Evolutionary conservation across 2,888 invertebrate species (phyloP).

Genomic region (Drosophila melanosoma): DNA sequence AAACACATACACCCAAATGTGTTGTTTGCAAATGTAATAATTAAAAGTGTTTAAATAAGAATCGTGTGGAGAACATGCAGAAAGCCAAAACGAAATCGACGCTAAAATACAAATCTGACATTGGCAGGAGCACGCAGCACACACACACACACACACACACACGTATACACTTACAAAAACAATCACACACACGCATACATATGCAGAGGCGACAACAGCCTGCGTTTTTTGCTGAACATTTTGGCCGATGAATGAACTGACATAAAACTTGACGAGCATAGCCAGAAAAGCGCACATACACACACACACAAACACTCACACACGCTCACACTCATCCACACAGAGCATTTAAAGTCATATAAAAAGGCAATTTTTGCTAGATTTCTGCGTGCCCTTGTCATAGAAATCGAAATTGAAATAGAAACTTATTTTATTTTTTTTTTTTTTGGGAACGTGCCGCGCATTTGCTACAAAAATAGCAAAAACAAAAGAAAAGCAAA

Average conservation of each 20-base stretch:
- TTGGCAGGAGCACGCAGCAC: slow-evolving; percentile 65
- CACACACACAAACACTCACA: slow-evolving; percentile 28
- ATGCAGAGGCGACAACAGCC: slow-evolving; percentile 58
- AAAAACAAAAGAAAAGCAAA: slow-evolving; percentile 12
- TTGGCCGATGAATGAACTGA: slow-evolving; percentile 82
- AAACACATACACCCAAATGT: slow-evolving; percentile 18
- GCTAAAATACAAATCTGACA: slow-evolving; percentile 64
- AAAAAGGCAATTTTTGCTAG: slow-evolving; percentile 73
- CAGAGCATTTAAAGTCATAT: slow-evolving; percentile 68
- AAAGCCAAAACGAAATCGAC: slow-evolving; percentile 38
- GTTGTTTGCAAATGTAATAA: slow-evolving; percentile 37
- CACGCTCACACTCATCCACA: slow-evolving; percentile 32
- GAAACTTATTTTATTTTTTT: slow-evolving; percentile 42
- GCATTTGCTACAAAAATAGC: slow-evolving; percentile 52
- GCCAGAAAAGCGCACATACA: slow-evolving; percentile 34
- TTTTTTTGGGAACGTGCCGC: slow-evolving; percentile 64
- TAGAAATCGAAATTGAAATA: slow-evolving; percentile 46
- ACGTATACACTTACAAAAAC: slow-evolving; percentile 22
- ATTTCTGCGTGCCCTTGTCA: slow-evolving; percentile 63
- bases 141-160: slow-evolving; percentile 27
- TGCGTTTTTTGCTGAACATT: slow-evolving; percentile 50
- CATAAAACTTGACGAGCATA: slow-evolving; percentile 67
- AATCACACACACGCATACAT: slow-evolving; percentile 22
- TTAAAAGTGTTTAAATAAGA: slow-evolving; percentile 47
- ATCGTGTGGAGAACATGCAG: slow-evolving; percentile 48